phyloP scores from a whole-genome alignment of 2,113 vertebrate species.

The Maylandia zebra region DNA sequence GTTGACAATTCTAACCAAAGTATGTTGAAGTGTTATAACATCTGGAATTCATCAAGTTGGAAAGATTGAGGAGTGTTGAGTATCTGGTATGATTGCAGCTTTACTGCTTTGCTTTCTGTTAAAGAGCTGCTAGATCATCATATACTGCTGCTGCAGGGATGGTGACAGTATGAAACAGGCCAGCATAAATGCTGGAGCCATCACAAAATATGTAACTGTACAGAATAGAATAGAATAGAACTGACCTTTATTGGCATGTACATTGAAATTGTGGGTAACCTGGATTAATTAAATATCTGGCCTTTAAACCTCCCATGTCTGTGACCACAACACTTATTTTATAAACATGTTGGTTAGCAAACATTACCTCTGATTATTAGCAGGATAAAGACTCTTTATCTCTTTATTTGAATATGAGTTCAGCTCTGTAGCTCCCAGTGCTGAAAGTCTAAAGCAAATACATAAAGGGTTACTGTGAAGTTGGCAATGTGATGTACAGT shows the following conservation, averaged over 20 bases:
- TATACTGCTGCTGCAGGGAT: not conserved
- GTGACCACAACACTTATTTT: not conserved
- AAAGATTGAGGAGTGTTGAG: not conserved
- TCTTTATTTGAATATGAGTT: not conserved
- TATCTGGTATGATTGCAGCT: not conserved
- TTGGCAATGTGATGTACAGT: not conserved
- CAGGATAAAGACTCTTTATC: not conserved
- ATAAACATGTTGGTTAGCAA: not conserved
- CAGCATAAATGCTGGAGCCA: not conserved
- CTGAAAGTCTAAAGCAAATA: not conserved
- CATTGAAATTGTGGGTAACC: not conserved
- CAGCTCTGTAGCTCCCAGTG: not conserved
- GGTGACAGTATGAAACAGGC: not conserved
- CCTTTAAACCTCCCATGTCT: not conserved
- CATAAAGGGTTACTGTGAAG: not conserved
- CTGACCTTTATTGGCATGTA: not conserved
- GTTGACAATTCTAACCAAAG: not conserved
- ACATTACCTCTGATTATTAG: not conserved
- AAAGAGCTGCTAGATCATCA: not conserved
- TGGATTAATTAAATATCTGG: not conserved
- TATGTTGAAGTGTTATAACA: not conserved
- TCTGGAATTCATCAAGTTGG: not conserved
- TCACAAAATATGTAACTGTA: not conserved
- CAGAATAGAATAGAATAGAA: not conserved
- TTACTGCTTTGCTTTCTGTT: not conserved